A percentile compares a stretch with the other conserved stretches of the same genome.
Conservation (phyloP, 2,797 vertebrate genomes). For the Enteromius treurensis region DNA sequence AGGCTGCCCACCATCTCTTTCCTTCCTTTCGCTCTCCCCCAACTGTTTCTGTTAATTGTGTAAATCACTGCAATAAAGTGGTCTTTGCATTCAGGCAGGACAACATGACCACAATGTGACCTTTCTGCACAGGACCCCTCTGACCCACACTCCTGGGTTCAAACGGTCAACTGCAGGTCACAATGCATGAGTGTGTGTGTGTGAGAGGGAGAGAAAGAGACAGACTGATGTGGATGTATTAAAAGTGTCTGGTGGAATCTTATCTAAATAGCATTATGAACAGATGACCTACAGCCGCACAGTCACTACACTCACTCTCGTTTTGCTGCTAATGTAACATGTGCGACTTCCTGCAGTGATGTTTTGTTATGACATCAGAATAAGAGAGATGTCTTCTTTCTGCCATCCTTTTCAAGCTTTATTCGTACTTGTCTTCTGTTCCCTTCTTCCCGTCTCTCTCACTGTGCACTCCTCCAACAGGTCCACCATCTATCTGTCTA, state of each 20-base stretch:
- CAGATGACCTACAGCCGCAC: slow-evolving; percentile 4
- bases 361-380: slow-evolving; percentile 44
- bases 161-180: slow-evolving; percentile 97
- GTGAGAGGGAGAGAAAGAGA: not conserved
- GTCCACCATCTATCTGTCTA: slow-evolving; percentile 87
- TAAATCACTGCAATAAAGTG: slow-evolving; percentile 92
- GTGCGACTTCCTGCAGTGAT: slow-evolving; percentile 9
- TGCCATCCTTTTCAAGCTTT: slow-evolving; percentile 43
- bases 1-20: slow-evolving; percentile 52
- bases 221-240: not conserved
- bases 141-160: slow-evolving; percentile 92
- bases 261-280: slow-evolving; percentile 38
- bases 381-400: slow-evolving; percentile 27
- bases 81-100: slow-evolving; percentile 78
- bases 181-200: slow-evolving; percentile 44
- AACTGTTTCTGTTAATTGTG: slow-evolving; percentile 87
- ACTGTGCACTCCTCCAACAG: slow-evolving; percentile 61
- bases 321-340: slow-evolving; percentile 38
- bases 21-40: slow-evolving; percentile 79
- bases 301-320: not conserved
- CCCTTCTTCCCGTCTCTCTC: slow-evolving; percentile 25
- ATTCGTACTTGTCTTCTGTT: slow-evolving; percentile 55
- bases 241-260: slow-evolving; percentile 12
- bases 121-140: slow-evolving; percentile 86
- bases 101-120: slow-evolving; percentile 90